A percentile compares a stretch with the other conserved stretches of the same genome.
These are phyloP conservation scores for Entelurus aequoreus DNA, from an alignment of 2,113 vertebrate species.

Conservation along the genomic window DNA sequence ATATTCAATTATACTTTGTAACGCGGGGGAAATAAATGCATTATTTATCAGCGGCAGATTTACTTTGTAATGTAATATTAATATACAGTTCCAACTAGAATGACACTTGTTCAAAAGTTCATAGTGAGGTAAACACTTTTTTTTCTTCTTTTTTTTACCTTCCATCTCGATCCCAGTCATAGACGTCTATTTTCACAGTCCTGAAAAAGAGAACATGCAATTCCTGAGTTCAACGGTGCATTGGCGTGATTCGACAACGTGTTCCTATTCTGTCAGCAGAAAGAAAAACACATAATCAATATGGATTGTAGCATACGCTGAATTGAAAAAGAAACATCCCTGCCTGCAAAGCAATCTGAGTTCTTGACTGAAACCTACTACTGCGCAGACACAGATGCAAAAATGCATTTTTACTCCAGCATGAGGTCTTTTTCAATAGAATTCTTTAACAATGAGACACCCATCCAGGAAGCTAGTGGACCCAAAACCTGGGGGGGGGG, in stretches of 20 bases:
- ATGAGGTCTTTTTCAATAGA: not conserved
- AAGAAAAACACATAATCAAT: not conserved
- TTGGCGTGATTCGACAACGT: conserved; percentile 23
- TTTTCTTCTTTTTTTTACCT: conserved; percentile 71
- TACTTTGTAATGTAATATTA: no score
- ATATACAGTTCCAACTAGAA: no score
- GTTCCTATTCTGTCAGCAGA: not conserved
- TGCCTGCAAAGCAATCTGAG: not conserved
- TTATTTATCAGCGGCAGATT: no score
- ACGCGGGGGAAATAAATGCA: no score
- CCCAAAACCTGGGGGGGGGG: not conserved
- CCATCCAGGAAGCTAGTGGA: not conserved
- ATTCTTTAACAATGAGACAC: not conserved
- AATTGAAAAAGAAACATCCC: not conserved
- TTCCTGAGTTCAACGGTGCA: conserved; percentile 15
- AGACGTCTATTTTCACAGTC: conserved; percentile 94
- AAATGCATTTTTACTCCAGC: not conserved
- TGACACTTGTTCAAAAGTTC: no score
- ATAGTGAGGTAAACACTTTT: no score
- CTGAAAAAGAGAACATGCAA: conserved; percentile 64
- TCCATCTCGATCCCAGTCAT: conserved; percentile 95
- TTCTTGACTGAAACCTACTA: not conserved
- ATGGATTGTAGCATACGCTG: not conserved
- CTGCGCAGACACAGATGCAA: not conserved
- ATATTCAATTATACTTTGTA: no score